Percentiles rank a stretch among this genome's conserved stretches.
Conservation (phyloP, 1,140 invertebrate genomes). For the Heliconius congener region DNA sequence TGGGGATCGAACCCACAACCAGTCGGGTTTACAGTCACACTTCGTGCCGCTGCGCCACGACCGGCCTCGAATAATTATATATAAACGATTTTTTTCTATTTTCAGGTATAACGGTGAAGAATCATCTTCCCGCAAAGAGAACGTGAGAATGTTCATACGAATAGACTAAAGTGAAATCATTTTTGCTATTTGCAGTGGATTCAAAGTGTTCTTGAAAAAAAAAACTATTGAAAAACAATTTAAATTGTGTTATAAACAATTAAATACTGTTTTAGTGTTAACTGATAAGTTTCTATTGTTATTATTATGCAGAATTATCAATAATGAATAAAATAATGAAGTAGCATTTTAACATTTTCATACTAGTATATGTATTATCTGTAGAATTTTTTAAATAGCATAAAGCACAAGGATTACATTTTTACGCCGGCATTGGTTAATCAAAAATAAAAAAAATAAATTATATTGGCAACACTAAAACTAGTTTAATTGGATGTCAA, state of each 20-base stretch:
- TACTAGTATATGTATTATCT: no score
- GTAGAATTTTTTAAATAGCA: no score
- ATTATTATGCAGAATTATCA: neutral
- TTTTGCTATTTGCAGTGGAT: neutral
- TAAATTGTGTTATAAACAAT: neutral
- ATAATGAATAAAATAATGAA: neutral
- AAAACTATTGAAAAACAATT: neutral
- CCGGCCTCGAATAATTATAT: no score
- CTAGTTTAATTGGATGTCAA: neutral
- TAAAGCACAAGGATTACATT: no score
- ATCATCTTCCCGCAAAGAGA: conserved; percentile 20
- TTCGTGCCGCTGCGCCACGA: no score
- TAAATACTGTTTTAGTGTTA: conserved; percentile 4
- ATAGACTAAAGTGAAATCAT: conserved; percentile 24
- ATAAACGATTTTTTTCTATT: conserved; percentile 13
- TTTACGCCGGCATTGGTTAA: neutral
- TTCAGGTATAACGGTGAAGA: conserved; percentile 27
- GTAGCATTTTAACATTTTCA: neutral
- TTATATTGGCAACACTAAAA: neutral
- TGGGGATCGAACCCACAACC: no score
- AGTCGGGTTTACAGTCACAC: no score
- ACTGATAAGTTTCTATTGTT: neutral
- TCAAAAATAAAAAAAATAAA: neutral
- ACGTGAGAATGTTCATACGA: conserved; percentile 32
- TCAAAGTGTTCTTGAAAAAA: neutral